A percentile compares a stretch with the other conserved stretches of the same genome.
phyloP scores from a whole-genome alignment of 2,888 invertebrate species.

The Silvanus unidentatus region DNA sequence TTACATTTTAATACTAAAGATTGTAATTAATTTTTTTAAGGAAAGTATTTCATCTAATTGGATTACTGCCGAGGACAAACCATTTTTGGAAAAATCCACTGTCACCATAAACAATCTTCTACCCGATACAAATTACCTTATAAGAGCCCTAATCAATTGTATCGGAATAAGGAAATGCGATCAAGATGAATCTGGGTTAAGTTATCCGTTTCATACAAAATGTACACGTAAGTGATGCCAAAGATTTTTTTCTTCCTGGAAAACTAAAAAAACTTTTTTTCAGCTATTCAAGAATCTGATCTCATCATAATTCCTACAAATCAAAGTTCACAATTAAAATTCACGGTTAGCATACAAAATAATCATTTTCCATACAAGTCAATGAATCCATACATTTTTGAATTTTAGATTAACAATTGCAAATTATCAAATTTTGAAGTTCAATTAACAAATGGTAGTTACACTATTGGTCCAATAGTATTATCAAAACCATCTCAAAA shows the following conservation, averaged over 20 bases:
- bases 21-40: no score
- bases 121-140: conserved; percentile 13
- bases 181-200: background rate
- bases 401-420: no score
- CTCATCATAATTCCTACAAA: conserved; percentile 4
- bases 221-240: background rate
- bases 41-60: background rate
- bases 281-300: conserved; percentile 6
- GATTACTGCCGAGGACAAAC: background rate
- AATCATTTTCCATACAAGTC: no score
- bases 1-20: no score
- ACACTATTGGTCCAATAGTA: no score
- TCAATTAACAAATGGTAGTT: no score
- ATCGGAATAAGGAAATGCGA: background rate
- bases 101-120: conserved; percentile 1
- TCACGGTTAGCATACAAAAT: no score
- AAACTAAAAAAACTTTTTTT: conserved; percentile 5
- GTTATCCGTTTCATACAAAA: conserved; percentile 3
- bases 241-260: no score
- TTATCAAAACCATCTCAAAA: no score
- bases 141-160: conserved; percentile 8
- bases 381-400: no score
- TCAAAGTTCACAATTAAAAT: background rate
- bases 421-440: no score
- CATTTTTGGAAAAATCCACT: background rate